Evolutionary conservation across 2,888 invertebrate genomes (phyloP).

Genomic region (Drosophila mettleri): DNA sequence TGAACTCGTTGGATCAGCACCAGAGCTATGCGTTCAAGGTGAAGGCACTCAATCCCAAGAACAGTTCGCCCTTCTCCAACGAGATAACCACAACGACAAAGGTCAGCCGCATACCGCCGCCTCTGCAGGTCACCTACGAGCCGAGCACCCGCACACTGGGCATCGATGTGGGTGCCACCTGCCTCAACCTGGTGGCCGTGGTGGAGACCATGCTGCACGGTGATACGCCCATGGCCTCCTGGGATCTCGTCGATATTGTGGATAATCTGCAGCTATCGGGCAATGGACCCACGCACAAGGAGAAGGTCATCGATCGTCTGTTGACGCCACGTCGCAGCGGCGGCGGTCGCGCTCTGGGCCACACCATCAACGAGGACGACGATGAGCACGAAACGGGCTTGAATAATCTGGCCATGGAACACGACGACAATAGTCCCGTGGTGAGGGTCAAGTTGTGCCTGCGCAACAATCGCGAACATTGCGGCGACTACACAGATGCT

Average conservation of each 20-base stretch:
- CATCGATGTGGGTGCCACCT: conserved; percentile 92
- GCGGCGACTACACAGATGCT: conserved; percentile 93
- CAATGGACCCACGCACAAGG: conserved; percentile 89
- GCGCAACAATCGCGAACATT: conserved; percentile 91
- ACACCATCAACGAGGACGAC: conserved; percentile 70
- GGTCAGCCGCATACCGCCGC: conserved; percentile 92
- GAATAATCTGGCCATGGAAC: conserved; percentile 87
- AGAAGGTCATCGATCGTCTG: conserved; percentile 89
- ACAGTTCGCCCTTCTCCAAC: conserved; percentile 94
- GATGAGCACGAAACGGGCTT: conserved; percentile 85
- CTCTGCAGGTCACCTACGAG: conserved; percentile 93
- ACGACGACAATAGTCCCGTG: conserved; percentile 87
- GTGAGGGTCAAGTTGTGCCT: conserved; percentile 93
- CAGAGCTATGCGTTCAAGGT: conserved; percentile 95
- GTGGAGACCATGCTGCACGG: conserved; percentile 89
- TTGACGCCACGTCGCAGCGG: conserved; percentile 85
- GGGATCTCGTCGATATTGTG: conserved; percentile 91
- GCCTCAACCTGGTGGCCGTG: conserved; percentile 90
- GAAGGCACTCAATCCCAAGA: conserved; percentile 94
- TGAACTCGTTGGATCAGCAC: conserved; percentile 93
- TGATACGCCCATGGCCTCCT: conserved; percentile 87
- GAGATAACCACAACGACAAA: conserved; percentile 93
- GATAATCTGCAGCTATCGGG: conserved; percentile 89
- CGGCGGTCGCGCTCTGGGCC: conserved; percentile 86
- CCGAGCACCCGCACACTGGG: conserved; percentile 90